phyloP scores from a whole-genome alignment of 2,797 vertebrate genomes.

The Mico argentatus region DNA sequence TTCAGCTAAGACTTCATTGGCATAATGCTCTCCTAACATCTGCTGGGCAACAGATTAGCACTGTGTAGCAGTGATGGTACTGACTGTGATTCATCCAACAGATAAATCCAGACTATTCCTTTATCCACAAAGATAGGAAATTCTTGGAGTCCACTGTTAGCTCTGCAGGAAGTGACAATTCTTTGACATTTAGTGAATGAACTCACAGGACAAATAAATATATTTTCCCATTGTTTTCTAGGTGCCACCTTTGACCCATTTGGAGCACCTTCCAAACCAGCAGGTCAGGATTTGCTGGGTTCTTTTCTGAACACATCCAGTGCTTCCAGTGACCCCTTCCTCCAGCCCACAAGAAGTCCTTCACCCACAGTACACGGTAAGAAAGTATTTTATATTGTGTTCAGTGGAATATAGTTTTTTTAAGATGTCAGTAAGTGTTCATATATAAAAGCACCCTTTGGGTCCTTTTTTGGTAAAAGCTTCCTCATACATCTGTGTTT shows the following conservation, averaged over 20 bases:
- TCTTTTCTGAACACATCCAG: constrained; percentile 93
- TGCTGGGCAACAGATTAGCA: not conserved
- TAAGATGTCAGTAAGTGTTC: not conserved
- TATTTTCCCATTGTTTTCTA: constrained; percentile 58
- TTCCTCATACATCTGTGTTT: not conserved
- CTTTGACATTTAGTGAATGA: not conserved
- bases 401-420: not conserved
- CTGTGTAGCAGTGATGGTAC: not conserved
- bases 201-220: not conserved
- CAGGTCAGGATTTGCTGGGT: constrained; percentile 93
- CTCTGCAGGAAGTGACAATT: not conserved
- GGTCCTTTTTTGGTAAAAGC: not conserved
- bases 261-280: constrained; percentile 90
- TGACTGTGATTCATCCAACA: not conserved
- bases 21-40: not conserved
- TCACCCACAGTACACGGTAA: constrained; percentile 91
- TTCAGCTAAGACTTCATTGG: not conserved
- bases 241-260: constrained; percentile 92
- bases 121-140: not conserved
- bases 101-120: not conserved
- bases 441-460: not conserved
- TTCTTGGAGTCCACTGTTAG: not conserved
- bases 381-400: not conserved
- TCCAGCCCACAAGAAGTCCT: constrained; percentile 93
- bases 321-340: constrained; percentile 91